phyloP scores from a whole-genome alignment of 2,113 vertebrate species.

The Cygnus buccinator region DNA sequence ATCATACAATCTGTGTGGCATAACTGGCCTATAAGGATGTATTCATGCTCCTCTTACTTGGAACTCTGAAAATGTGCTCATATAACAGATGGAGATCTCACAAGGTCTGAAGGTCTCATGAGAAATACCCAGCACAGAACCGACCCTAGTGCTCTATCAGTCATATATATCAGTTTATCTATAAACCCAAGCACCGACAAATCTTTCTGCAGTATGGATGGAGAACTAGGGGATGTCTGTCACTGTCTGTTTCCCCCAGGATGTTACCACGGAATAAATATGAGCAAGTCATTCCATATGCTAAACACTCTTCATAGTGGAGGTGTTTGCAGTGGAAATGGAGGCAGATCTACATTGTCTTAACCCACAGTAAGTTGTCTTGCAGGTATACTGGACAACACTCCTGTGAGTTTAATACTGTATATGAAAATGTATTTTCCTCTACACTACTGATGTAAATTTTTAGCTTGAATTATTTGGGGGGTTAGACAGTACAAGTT shows the following conservation, averaged over 20 bases:
- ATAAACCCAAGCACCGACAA: neutral
- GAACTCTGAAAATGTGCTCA: neutral
- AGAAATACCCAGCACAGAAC: neutral
- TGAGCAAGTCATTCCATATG: neutral
- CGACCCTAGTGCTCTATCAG: neutral
- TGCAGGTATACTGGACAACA: neutral
- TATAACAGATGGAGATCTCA: neutral
- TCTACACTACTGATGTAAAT: neutral
- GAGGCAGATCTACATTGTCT: neutral
- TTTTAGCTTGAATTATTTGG: neutral
- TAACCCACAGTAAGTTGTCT: neutral
- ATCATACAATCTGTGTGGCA: neutral
- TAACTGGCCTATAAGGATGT: neutral
- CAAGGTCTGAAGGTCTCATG: neutral
- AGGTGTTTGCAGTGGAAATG: neutral
- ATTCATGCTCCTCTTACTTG: neutral
- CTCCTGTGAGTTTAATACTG: neutral
- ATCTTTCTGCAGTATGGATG: neutral
- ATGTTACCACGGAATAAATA: neutral
- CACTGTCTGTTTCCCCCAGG: neutral
- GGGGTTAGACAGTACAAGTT: neutral
- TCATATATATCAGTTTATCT: neutral
- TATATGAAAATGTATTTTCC: neutral
- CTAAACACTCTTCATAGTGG: neutral
- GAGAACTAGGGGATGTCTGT: neutral